These are phyloP conservation scores for Arvicanthis niloticus DNA, from an alignment of 2,113 vertebrate genomes.

Conservation along the genomic window DNA sequence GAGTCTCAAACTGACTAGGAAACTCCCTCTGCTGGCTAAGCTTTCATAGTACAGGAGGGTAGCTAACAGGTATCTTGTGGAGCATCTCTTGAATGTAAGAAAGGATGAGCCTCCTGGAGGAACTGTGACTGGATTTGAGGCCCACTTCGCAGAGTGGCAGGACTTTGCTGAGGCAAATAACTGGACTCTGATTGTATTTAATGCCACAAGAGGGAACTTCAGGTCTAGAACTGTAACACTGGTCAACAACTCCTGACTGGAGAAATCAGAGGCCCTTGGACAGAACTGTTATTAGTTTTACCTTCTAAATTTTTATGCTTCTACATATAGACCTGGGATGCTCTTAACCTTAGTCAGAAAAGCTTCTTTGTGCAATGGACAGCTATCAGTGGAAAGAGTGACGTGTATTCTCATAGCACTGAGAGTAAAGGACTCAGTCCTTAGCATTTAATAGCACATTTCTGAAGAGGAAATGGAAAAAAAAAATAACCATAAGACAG, in stretches of 20 bases:
- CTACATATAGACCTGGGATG: neutral
- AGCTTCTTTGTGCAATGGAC: neutral
- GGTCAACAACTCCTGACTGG: neutral
- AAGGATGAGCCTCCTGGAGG: neutral
- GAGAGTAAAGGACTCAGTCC: neutral
- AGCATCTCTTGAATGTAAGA: neutral
- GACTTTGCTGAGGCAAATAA: neutral
- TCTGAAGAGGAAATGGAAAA: neutral
- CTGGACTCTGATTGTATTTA: neutral
- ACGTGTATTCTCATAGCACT: neutral
- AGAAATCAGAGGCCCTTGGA: neutral
- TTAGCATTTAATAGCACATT: neutral
- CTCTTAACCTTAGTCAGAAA: neutral
- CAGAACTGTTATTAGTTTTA: neutral
- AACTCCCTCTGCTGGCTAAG: neutral
- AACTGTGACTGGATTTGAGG: neutral
- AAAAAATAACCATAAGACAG: neutral
- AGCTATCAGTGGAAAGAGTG: neutral
- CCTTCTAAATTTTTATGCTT: neutral
- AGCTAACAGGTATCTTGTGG: neutral
- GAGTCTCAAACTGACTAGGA: neutral
- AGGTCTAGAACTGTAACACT: neutral
- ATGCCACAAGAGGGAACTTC: neutral
- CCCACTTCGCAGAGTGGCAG: neutral
- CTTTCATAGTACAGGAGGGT: neutral